Base-by-base conservation (phyloP, 37 sponge, comb jelly and placozoan genomes). In the Tethya wilhelma region DNA sequence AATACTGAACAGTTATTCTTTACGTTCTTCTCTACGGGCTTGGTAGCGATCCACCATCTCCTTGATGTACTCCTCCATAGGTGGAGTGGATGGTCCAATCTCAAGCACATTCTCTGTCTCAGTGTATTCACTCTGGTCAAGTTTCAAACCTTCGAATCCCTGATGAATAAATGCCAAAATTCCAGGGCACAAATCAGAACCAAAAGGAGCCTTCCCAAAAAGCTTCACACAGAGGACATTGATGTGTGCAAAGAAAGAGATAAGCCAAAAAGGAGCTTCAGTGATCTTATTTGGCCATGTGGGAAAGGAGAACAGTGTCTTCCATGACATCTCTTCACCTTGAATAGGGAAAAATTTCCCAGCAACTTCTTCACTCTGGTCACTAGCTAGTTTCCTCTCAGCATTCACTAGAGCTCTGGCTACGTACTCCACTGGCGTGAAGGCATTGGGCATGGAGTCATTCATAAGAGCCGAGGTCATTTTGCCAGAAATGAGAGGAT, bases 171-270 rank as follows among this genome's bases (percentile, higher is more conserved):
- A 46, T 1, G 53, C 59, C 42, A 78, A 1, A 29, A 87, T 31
- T 3, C 55, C 76, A 4, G 89, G 77, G 28, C 44, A 44, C 26
- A 92, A 6, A 14, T 75, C 85, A 3, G 75, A 28, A 17, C 93
- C 93, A 58, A 92, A 46, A 11, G 93, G 93, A 74, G 93, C 88
- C 41, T 46, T 44, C 14, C 75, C 42, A 33, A 80, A 40, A 7
- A 79, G 34, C 38, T 25, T 62, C 23, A 81, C 89, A 84, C 84
- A 79, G 31, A 79, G 25, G 4, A 30, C 31, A 44, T 92, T 92
- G 19, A 87, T 25, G 22, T 41, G 38, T 0, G 78, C 76, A 38
- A 91, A 25, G 19, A 44, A 22, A 9, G 3, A 62, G 31, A 86
- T 31, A 4, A 86, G 30, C 29, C 76, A 76, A 12, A 58, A 4